Evolutionary conservation across 2,888 invertebrate species (phyloP), one percentile per base, ranked within the genome.

Genomic region (Ferrisia virgata): DNA sequence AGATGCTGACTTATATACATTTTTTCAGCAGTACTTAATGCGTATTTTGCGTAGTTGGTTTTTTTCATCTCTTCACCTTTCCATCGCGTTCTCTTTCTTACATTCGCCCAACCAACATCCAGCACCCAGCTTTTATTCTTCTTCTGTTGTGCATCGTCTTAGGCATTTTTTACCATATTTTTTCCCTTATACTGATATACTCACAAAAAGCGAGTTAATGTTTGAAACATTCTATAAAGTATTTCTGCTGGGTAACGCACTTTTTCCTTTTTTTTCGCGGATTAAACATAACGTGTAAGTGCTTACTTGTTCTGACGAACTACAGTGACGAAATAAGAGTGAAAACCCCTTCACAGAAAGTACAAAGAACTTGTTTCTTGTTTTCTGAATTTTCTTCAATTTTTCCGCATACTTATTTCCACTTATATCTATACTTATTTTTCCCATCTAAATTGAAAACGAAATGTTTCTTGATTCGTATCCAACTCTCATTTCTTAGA

Each of bases 361-460:
- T 36, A 36, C n/a, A n/a, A n/a, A n/a, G n/a, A 33, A 72, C 72
- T 33, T 33, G 33, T 72, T 72, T 33, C 28, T 64, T 64, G 58
- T 64, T 64, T 72, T 72, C 33, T 72, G 72, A 72, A 72, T 72
- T 72, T 72, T 72, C n/a, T n/a, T n/a, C n/a, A n/a, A n/a, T n/a
- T n/a, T 72, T 33, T 9, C 33, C 11, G 2, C 36, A 25, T n/a
- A 4, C 58, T 58, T 58, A 15, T 58, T 25, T 18, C 58, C 8
- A n/a, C 53, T n/a, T n/a, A n/a, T n/a, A n/a, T n/a, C n/a, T n/a
- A n/a, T n/a, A n/a, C n/a, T n/a, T n/a, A n/a, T 36, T 36, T 36
- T 36, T 36, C 36, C 36, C 8, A 36, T 64, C 58, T 64, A 72
- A 72, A 72, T 72, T 72, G 72, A 72, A 72, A 72, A 72, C 33